These are phyloP conservation scores for Drosophila athabasca DNA, from an alignment of 1,140 invertebrate genomes.

Conservation along the genomic window DNA sequence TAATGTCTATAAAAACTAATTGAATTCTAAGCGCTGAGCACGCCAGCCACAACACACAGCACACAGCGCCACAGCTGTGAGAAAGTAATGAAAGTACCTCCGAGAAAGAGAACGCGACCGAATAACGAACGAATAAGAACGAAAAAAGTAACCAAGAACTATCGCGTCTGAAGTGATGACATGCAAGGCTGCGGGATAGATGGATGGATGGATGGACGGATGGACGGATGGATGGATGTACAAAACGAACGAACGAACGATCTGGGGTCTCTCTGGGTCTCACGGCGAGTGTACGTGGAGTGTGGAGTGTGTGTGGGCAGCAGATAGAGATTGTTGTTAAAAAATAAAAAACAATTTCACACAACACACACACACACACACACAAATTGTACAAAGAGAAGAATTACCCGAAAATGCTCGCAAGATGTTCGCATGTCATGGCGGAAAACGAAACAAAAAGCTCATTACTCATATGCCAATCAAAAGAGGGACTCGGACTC, in stretches of 20 bases:
- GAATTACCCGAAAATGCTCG: conserved; percentile 58
- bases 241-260: neutral
- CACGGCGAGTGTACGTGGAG: conserved; percentile 47
- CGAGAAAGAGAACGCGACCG: conserved; percentile 21
- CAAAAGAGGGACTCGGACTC: conserved; percentile 34
- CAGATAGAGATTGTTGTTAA: conserved; percentile 6
- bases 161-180: conserved; percentile 66
- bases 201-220: neutral
- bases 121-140: neutral
- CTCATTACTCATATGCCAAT: conserved; percentile 82
- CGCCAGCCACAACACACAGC: conserved; percentile 33
- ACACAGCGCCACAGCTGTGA: conserved; percentile 55
- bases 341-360: conserved; percentile 68
- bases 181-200: conserved; percentile 70
- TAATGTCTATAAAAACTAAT: conserved; percentile 83
- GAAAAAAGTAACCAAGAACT: conserved; percentile 46
- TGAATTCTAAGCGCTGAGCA: conserved; percentile 80
- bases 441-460: conserved; percentile 67
- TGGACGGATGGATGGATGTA: neutral
- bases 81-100: conserved; percentile 69
- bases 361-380: conserved; percentile 52
- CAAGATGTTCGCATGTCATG: conserved; percentile 58
- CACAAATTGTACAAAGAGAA: conserved; percentile 49
- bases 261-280: conserved; percentile 10
- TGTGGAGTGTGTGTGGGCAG: conserved; percentile 64